Conservation (phyloP, 1,140 invertebrate genomes). For the Dufourea novaeangliae region DNA sequence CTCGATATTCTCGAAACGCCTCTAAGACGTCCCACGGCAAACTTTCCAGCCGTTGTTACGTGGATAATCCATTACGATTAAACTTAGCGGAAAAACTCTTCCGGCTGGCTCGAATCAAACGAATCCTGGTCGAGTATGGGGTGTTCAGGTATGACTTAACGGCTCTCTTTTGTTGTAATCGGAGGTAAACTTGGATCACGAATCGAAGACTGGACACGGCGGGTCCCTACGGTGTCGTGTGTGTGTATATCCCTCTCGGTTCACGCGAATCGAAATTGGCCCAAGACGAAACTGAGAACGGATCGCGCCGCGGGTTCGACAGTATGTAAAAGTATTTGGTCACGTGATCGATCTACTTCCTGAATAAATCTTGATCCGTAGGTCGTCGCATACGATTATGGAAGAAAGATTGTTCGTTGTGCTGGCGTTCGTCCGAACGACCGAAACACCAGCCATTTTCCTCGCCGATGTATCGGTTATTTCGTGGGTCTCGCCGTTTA, state of each 20-base stretch:
- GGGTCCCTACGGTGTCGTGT: too few relatives aligned
- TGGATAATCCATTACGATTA: background rate
- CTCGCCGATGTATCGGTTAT: too few relatives aligned
- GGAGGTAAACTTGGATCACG: too few relatives aligned
- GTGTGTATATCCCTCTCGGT: too few relatives aligned
- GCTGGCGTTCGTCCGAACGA: too few relatives aligned
- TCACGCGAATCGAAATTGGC: background rate
- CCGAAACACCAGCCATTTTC: background rate
- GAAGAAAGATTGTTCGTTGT: background rate
- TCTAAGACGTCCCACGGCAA: background rate
- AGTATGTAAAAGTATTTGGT: conserved; percentile 56
- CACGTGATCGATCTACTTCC: conserved; percentile 47
- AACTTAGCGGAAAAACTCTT: background rate
- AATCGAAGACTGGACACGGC: too few relatives aligned
- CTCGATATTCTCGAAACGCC: too few relatives aligned
- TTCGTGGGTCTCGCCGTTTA: too few relatives aligned
- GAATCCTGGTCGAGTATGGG: background rate
- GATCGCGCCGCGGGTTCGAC: background rate
- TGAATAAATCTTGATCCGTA: conserved; percentile 27
- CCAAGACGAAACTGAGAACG: background rate
- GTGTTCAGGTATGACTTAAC: too few relatives aligned
- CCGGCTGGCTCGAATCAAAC: background rate
- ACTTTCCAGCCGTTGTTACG: background rate
- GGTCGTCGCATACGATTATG: conserved; percentile 48
- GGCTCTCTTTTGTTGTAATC: too few relatives aligned